phyloP scores from a whole-genome alignment of 1,140 invertebrate genomes.

The Globodera rostochiensis region DNA sequence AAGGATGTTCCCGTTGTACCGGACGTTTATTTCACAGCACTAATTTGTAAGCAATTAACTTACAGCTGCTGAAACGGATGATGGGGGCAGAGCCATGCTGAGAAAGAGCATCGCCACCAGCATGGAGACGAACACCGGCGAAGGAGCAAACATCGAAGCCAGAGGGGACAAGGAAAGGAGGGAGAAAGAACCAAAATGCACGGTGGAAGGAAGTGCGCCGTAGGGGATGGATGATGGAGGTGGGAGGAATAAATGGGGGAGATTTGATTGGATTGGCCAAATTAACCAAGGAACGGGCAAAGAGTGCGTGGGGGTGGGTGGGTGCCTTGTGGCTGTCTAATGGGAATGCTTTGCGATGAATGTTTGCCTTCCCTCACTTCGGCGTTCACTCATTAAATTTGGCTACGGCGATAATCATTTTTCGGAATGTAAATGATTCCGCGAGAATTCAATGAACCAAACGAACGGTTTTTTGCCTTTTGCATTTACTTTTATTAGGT shows the following conservation, averaged over 20 bases:
- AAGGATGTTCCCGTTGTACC: too few species aligned
- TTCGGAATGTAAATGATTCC: background rate
- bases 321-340: background rate
- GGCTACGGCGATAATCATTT: background rate
- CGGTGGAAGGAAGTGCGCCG: background rate
- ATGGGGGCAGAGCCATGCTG: background rate
- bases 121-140: background rate
- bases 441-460: too few species aligned
- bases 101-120: background rate
- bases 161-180: background rate
- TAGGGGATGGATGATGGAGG: background rate
- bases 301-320: background rate
- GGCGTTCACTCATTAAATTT: background rate
- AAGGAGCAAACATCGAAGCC: background rate
- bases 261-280: slow-evolving; percentile 13
- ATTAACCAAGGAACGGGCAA: background rate
- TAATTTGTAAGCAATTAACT: background rate
- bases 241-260: background rate
- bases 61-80: background rate
- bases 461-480: too few species aligned
- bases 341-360: background rate
- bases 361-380: background rate
- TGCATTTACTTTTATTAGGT: too few species aligned
- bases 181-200: background rate
- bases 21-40: too few species aligned